Evolutionary conservation across 1,140 invertebrate species (phyloP), one percentile per base, ranked within the genome.

Genomic region (Drosophila miranda): DNA sequence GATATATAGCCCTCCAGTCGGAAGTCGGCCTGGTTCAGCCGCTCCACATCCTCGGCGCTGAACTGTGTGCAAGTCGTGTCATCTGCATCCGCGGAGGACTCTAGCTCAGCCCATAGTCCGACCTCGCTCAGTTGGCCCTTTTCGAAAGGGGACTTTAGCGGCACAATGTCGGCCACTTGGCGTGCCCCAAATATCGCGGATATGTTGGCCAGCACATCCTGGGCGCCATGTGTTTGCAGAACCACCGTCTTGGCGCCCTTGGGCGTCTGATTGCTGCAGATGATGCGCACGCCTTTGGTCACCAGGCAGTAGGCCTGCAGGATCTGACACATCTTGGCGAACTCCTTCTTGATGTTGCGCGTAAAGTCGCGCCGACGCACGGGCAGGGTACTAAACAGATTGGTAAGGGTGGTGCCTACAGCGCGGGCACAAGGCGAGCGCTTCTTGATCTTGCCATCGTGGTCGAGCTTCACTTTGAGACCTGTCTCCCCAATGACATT

Each of bases 281-380:
- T 93, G 41, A 98, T 95, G 72, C 95, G 95, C 0, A 98, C 94
- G 49, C 95, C 94, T 51, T 93, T 94, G 21, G 95, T 95, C 45
- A 99, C 95, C 42, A 99, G 92, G 84, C 97, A 98, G 91, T 99
- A 99, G 23, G 96, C 95, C 91, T 98, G 96, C 3, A 99, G 90
- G 28, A 98, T 92, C 81, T 97, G 95, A 34, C 98, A 94, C 94
- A 98, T 95, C 92, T 96, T 97, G 49, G 93, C 93, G 92, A 98
- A 99, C 92, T 99, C 98, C 87, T 95, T 95, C 91, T 98, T 98
- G 9, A 96, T 91, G 92, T 98, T 98, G 73, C 95, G 95, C 43
- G 95, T 92, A 89, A 99, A 98, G 90, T 99, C 98, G 89, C 97
- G 97, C 50, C 96, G 94, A 64, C 99, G 93, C 0, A 99, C 99